Conservation (phyloP, 2,797 vertebrate species). For the Ctenosaura bakeri region DNA sequence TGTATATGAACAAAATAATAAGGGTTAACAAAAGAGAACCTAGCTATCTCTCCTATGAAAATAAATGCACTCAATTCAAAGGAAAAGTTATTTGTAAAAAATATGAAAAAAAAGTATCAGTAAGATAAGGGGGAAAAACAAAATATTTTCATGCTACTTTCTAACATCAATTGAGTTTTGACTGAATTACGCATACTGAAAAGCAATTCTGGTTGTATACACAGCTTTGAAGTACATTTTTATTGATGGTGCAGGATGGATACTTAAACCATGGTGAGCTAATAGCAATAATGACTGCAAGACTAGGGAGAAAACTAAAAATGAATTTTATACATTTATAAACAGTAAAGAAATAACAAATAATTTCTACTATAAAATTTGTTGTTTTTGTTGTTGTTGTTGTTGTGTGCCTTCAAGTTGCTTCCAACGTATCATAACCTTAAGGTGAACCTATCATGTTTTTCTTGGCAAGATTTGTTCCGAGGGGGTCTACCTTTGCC, state of each 20-base stretch:
- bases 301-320: neutral
- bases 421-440: too few species aligned
- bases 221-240: neutral
- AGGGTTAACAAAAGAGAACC: conserved; percentile 90
- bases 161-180: neutral
- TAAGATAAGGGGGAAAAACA: neutral
- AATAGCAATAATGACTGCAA: neutral
- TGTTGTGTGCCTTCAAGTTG: too few species aligned
- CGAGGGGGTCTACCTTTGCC: too few species aligned
- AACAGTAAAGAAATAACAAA: neutral
- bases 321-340: neutral
- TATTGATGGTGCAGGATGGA: neutral
- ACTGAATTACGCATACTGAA: neutral
- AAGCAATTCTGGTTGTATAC: neutral
- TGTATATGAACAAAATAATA: conserved; percentile 91
- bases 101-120: conserved; percentile 47
- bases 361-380: too few species aligned
- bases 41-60: conserved; percentile 82
- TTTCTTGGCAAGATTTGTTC: too few species aligned
- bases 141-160: conserved; percentile 3
- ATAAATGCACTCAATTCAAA: conserved; percentile 70
- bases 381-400: too few species aligned
- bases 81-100: conserved; percentile 56
- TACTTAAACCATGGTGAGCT: neutral
- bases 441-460: too few species aligned